Percentiles rank a stretch among this genome's conserved stretches.
Conservation (phyloP, 2,797 vertebrate genomes). For the Phyllotis vaccarum region DNA sequence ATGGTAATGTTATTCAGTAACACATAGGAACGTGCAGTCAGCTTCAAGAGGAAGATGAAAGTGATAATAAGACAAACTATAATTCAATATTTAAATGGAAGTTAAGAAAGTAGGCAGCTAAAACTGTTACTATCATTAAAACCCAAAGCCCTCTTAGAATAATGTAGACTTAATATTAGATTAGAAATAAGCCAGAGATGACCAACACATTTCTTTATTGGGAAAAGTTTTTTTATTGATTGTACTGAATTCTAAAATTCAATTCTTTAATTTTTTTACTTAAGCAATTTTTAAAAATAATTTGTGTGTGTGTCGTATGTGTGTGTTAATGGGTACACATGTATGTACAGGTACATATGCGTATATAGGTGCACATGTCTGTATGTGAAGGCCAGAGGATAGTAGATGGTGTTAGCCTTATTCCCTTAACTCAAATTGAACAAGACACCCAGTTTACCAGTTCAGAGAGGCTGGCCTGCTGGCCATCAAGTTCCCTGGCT, state of each 20-base stretch:
- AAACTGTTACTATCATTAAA: slow-evolving; percentile 14
- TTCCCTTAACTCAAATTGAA: not conserved
- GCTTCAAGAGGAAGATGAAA: not conserved
- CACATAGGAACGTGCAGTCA: not conserved
- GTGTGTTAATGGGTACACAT: not conserved
- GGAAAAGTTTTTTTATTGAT: not conserved
- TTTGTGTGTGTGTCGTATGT: not conserved
- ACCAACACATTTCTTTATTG: not conserved
- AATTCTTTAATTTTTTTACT: not conserved
- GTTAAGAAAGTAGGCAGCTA: slow-evolving; percentile 35
- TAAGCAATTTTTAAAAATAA: not conserved
- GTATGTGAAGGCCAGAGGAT: not conserved
- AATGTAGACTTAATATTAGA: not conserved
- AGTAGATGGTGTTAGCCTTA: not conserved
- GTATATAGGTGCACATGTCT: not conserved
- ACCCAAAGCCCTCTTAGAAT: not conserved
- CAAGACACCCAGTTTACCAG: not conserved
- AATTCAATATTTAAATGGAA: not conserved
- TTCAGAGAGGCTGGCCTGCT: not conserved
- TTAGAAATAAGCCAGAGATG: not conserved
- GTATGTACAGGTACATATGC: not conserved
- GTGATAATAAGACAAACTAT: not conserved
- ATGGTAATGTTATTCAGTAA: not conserved
- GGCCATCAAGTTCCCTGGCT: not conserved
- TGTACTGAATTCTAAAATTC: slow-evolving; percentile 29